Evolutionary conservation across 1,140 invertebrate species (phyloP).

Genomic region (Zaprionus africanus): DNA sequence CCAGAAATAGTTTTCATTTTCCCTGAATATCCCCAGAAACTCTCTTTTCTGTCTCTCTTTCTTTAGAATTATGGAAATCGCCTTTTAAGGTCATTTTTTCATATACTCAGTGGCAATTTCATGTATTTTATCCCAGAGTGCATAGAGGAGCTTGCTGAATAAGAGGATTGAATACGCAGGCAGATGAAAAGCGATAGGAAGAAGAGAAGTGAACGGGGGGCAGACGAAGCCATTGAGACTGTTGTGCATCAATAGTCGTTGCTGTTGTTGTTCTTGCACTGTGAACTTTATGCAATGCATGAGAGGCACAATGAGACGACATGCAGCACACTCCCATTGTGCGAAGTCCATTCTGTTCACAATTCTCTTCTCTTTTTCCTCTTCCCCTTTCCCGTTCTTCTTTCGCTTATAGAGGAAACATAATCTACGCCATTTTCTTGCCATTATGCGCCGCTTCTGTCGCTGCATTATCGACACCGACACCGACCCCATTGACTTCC

Average conservation of each 20-base stretch:
- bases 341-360: not conserved
- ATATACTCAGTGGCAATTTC: not conserved
- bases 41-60: not conserved
- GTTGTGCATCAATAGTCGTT: conserved; percentile 37
- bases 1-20: not conserved
- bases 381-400: not conserved
- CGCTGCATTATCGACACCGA: conserved; percentile 56
- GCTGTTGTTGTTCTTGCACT: conserved; percentile 12
- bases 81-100: not conserved
- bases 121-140: not conserved
- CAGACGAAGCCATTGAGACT: conserved; percentile 33
- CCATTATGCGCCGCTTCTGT: conserved; percentile 40
- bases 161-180: not conserved
- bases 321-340: conserved; percentile 38
- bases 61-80: not conserved
- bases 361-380: not conserved
- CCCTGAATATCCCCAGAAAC: not conserved
- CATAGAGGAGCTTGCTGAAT: not conserved
- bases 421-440: conserved; percentile 73
- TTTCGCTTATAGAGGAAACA: conserved; percentile 34
- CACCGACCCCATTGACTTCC: conserved; percentile 31
- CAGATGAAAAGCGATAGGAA: not conserved
- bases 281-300: conserved; percentile 60
- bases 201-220: not conserved
- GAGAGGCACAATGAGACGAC: conserved; percentile 40